These are phyloP conservation scores for Drosophila phalerata DNA, from an alignment of 2,888 invertebrate genomes.

Conservation along the genomic window DNA sequence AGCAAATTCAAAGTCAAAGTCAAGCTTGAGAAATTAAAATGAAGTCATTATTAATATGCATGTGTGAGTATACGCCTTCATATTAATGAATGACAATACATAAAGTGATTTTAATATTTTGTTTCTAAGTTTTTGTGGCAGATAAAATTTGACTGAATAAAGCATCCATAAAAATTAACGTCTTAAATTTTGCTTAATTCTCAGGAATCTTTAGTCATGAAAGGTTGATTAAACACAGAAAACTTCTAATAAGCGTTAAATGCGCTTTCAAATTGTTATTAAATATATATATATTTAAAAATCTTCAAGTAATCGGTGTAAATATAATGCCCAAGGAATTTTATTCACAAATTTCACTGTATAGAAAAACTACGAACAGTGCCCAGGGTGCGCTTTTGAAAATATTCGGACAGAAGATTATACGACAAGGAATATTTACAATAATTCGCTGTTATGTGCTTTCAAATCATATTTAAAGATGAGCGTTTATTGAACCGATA, in stretches of 20 bases:
- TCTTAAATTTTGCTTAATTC: background rate
- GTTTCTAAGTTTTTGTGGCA: background rate
- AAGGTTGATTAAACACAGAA: too few species aligned
- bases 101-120: background rate
- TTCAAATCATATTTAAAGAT: background rate
- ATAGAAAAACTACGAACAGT: background rate
- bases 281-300: background rate
- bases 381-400: too few species aligned
- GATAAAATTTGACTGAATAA: background rate
- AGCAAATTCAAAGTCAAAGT: slow-evolving; percentile 32
- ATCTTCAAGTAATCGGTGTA: background rate
- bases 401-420: too few species aligned
- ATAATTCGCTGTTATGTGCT: background rate
- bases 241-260: background rate
- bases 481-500: background rate
- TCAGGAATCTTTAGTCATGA: background rate
- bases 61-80: background rate
- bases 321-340: background rate
- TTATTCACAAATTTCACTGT: background rate
- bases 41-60: slow-evolving; percentile 6
- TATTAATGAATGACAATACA: background rate
- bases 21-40: slow-evolving; percentile 4
- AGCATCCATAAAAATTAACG: too few species aligned
- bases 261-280: background rate
- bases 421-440: too few species aligned